phyloP scores from a whole-genome alignment of 2,113 vertebrate species.

The Hippocampus mohnikei region DNA sequence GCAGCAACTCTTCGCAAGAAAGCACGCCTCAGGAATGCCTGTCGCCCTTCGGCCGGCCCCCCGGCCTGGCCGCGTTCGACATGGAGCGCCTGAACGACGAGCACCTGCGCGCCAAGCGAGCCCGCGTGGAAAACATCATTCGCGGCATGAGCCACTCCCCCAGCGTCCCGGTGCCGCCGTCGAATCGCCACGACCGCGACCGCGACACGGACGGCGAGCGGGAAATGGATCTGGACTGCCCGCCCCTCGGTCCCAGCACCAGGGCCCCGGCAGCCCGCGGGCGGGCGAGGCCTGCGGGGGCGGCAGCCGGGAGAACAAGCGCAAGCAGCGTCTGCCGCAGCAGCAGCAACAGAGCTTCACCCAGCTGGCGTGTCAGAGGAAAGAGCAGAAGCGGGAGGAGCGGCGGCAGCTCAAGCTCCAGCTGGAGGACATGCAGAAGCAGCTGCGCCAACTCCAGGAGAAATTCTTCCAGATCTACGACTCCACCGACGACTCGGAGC shows the following conservation, averaged over 20 bases:
- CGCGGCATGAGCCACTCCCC: conserved; percentile 99
- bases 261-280: conserved; percentile 82
- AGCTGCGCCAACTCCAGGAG: conserved; percentile 98
- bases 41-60: conserved; percentile 91
- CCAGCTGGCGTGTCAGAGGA: conserved; percentile 94
- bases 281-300: conserved; percentile 60
- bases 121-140: conserved; percentile 98
- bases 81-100: conserved; percentile 94
- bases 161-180: conserved; percentile 77
- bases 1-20: conserved; percentile 97
- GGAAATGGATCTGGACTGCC: conserved; percentile 62
- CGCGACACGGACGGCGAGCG: conserved; percentile 80
- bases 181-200: conserved; percentile 84
- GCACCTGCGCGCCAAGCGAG: conserved; percentile 97
- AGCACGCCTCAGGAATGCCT: conserved; percentile 96
- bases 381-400: conserved; percentile 96
- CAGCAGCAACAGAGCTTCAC: conserved; percentile 98
- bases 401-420: conserved; percentile 97
- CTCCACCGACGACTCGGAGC: conserved; percentile 96
- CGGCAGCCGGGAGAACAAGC: conserved; percentile 91
- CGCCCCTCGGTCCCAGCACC: conserved; percentile 77
- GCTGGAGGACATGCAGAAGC: conserved; percentile 99
- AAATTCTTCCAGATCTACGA: conserved; percentile 99
- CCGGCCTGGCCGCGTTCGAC: conserved; percentile 87
- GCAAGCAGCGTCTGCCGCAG: conserved; percentile 97